Conservation (phyloP, 2,113 vertebrate species). For the Bagarius yarrelli region DNA sequence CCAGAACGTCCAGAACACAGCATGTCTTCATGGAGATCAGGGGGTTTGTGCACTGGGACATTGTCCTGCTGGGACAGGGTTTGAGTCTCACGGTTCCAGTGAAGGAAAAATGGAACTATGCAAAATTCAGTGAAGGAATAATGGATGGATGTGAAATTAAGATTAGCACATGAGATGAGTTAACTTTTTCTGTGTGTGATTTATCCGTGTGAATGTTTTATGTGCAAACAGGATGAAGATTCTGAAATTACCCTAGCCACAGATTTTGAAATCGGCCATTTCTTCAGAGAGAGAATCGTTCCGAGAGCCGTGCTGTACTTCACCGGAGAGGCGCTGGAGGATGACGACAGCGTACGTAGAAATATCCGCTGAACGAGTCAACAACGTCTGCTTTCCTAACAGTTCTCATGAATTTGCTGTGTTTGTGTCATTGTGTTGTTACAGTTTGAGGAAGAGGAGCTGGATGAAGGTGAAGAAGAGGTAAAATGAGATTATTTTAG, state of each 20-base stretch:
- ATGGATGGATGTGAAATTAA: too few relatives aligned
- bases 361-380: neutral
- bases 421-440: slow-evolving; percentile 36
- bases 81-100: too few relatives aligned
- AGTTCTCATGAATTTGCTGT: neutral
- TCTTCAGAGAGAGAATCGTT: slow-evolving; percentile 95
- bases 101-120: too few relatives aligned
- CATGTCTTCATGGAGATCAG: too few relatives aligned
- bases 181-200: neutral
- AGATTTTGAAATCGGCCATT: slow-evolving; percentile 97
- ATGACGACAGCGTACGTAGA: slow-evolving; percentile 88
- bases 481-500: slow-evolving; percentile 65
- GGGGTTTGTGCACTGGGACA: too few relatives aligned
- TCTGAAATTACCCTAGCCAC: slow-evolving; percentile 89
- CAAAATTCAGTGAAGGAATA: too few relatives aligned
- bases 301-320: slow-evolving; percentile 97
- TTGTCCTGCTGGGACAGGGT: too few relatives aligned
- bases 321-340: slow-evolving; percentile 94
- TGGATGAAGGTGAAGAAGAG: slow-evolving; percentile 96
- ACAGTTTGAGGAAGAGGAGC: slow-evolving; percentile 93
- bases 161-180: neutral
- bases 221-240: slow-evolving; percentile 85
- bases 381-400: neutral
- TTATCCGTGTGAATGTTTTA: neutral
- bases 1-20: too few relatives aligned